Evolutionary conservation across 2,797 vertebrate genomes (phyloP).

Genomic region (Malurus leucopterus): DNA sequence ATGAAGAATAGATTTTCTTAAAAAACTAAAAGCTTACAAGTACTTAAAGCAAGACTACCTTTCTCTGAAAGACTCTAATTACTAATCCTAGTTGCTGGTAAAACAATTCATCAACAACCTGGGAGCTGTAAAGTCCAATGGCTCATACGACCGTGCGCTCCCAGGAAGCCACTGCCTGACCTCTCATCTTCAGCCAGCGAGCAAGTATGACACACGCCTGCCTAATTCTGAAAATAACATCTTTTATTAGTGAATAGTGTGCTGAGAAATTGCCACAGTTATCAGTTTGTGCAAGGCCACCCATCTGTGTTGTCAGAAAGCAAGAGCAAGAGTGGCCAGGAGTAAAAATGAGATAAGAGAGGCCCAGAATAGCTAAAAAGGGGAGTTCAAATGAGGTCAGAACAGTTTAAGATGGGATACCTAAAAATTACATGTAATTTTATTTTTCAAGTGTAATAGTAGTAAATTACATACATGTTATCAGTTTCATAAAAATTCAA

Average conservation of each 20-base stretch:
- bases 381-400: conserved; percentile 51
- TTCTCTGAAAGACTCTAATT: not conserved
- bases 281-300: conserved; percentile 61
- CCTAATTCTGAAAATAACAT: conserved; percentile 38
- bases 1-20: not conserved
- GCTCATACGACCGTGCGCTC: not conserved
- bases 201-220: not conserved
- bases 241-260: conserved; percentile 30
- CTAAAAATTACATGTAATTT: not conserved
- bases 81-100: conserved; percentile 22
- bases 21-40: not conserved
- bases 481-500: not conserved
- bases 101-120: conserved; percentile 9
- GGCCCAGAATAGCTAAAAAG: conserved; percentile 43
- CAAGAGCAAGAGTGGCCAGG: conserved; percentile 49
- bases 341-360: conserved; percentile 62
- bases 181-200: not conserved
- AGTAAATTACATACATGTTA: not conserved
- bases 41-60: not conserved
- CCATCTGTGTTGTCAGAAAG: conserved; percentile 63
- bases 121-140: conserved; percentile 22
- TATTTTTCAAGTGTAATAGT: not conserved
- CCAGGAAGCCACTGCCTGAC: not conserved
- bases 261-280: conserved; percentile 55
- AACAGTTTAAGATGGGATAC: conserved; percentile 15